A percentile compares a stretch with the other conserved stretches of the same genome.
Evolutionary conservation across 2,113 vertebrate species (phyloP).

Genomic region (Raja brachyura): DNA sequence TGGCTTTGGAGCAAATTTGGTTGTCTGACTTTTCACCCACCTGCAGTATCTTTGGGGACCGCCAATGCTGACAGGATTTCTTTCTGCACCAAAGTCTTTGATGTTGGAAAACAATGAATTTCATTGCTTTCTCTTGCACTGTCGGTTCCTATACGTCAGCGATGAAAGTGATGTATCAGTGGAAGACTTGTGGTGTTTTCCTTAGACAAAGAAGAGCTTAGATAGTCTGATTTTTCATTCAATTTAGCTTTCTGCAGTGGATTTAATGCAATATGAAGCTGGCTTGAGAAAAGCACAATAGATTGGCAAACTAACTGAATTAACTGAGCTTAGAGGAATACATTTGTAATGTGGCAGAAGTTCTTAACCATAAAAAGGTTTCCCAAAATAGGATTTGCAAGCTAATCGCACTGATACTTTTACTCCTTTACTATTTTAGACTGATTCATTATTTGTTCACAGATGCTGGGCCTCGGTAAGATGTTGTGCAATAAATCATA

Average conservation of each 20-base stretch:
- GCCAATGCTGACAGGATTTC: conserved; percentile 75
- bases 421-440: conserved; percentile 64
- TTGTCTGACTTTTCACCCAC: conserved; percentile 75
- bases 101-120: conserved; percentile 78
- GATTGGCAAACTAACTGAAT: conserved; percentile 82
- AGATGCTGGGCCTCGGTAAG: not conserved
- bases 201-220: conserved; percentile 73
- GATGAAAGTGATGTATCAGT: conserved; percentile 74
- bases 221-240: conserved; percentile 70
- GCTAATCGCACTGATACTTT: conserved; percentile 73
- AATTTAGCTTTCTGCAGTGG: conserved; percentile 73
- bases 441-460: conserved; percentile 63
- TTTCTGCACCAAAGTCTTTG: conserved; percentile 70
- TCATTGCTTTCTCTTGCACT: conserved; percentile 71
- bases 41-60: conserved; percentile 62
- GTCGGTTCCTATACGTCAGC: conserved; percentile 72
- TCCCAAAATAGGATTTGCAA: conserved; percentile 75
- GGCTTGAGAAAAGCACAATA: conserved; percentile 74
- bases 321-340: conserved; percentile 75
- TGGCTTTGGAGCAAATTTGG: conserved; percentile 60
- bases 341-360: conserved; percentile 82
- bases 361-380: conserved; percentile 72
- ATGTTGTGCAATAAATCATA: not conserved
- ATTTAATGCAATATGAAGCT: conserved; percentile 77
- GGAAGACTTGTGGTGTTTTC: conserved; percentile 69